Evolutionary conservation across 2,797 vertebrate species (phyloP).

Genomic region (Diglossa cyanea): DNA sequence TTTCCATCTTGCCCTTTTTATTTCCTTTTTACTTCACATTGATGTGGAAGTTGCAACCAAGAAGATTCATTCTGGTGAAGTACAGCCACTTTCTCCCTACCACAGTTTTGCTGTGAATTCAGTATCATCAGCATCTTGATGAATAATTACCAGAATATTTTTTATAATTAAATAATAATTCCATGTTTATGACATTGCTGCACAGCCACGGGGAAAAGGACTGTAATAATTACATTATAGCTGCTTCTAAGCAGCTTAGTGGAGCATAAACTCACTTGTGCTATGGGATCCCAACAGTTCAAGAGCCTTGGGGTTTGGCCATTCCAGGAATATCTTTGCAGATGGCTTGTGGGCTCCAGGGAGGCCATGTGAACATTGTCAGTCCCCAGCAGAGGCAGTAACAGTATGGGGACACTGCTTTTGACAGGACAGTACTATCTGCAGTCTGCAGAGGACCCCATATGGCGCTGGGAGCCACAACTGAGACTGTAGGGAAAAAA

Average conservation of each 20-base stretch:
- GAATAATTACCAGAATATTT: not conserved
- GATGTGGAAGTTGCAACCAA: not conserved
- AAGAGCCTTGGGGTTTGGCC: not conserved
- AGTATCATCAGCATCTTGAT: not conserved
- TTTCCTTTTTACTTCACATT: not conserved
- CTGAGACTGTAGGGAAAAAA: not conserved
- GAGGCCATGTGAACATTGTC: not conserved
- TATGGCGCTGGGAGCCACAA: not conserved
- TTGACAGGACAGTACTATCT: not conserved
- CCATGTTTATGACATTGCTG: not conserved
- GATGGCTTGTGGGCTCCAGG: not conserved
- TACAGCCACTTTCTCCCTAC: not conserved
- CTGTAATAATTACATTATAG: not conserved
- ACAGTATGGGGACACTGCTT: not conserved
- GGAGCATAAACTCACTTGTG: not conserved
- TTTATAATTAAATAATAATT: not conserved
- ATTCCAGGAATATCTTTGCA: not conserved
- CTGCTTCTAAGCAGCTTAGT: not conserved
- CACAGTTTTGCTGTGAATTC: not conserved
- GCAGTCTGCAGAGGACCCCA: not conserved
- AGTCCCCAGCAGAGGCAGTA: not conserved
- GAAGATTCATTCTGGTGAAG: not conserved
- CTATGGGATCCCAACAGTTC: not conserved
- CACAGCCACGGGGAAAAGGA: not conserved
- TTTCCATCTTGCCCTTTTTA: not conserved